Conservation (phyloP, 2,888 invertebrate species). For the Drosophila limbata region DNA sequence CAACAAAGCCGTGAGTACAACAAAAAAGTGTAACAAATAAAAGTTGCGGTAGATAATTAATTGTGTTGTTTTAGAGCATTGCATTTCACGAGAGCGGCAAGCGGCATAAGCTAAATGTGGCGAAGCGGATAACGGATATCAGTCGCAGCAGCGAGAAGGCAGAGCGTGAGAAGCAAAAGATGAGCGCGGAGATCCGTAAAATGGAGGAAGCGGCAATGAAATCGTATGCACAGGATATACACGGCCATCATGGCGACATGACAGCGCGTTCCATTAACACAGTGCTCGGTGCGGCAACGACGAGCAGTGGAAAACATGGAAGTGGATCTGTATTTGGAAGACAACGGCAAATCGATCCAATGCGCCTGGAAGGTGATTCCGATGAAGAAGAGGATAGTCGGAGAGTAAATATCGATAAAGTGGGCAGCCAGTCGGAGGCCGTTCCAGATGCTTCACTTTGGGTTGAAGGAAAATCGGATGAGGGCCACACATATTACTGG, state of each 20-base stretch:
- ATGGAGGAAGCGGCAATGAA: slow-evolving; percentile 97
- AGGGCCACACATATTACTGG: slow-evolving; percentile 94
- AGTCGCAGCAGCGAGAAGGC: slow-evolving; percentile 93
- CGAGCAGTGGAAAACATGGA: slow-evolving; percentile 82
- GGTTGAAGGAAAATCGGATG: slow-evolving; percentile 91
- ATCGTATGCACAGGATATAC: slow-evolving; percentile 94
- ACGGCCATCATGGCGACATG: slow-evolving; percentile 79
- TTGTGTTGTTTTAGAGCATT: slow-evolving; percentile 89
- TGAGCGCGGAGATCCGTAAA: slow-evolving; percentile 92
- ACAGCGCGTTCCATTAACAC: slow-evolving; percentile 82
- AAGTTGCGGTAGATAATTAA: neutral
- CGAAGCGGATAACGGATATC: slow-evolving; percentile 93
- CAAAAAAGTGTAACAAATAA: slow-evolving; percentile 6
- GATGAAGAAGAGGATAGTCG: slow-evolving; percentile 82
- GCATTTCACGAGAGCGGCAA: slow-evolving; percentile 98
- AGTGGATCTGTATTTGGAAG: slow-evolving; percentile 19
- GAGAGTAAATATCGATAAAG: slow-evolving; percentile 74
- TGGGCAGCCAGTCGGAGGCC: slow-evolving; percentile 66
- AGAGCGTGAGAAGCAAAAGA: slow-evolving; percentile 91
- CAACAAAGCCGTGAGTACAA: slow-evolving; percentile 92
- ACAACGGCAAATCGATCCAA: slow-evolving; percentile 82
- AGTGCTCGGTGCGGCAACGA: slow-evolving; percentile 73
- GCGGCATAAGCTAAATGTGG: slow-evolving; percentile 96
- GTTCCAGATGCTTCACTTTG: slow-evolving; percentile 87
- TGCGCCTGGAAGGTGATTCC: slow-evolving; percentile 82